These are phyloP conservation scores for Microchirus variegatus DNA, from an alignment of 2,797 vertebrate genomes.

Conservation along the genomic window DNA sequence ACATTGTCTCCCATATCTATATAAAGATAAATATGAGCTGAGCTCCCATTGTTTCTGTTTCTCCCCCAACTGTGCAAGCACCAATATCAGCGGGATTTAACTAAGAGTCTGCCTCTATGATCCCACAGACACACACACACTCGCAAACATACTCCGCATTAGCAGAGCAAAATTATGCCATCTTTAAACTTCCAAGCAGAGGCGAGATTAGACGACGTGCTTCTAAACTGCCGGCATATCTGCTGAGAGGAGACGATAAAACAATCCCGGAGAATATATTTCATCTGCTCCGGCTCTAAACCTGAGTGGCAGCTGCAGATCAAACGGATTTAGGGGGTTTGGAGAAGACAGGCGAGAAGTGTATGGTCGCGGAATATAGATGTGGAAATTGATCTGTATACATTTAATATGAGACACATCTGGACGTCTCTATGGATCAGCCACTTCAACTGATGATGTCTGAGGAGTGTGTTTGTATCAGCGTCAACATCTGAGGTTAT, in stretches of 20 bases:
- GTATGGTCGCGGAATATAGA: constrained; percentile 32
- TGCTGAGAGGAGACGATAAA: constrained; percentile 30
- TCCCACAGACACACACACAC: constrained; percentile 3
- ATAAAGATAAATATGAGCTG: constrained; percentile 17
- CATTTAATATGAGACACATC: constrained; percentile 31
- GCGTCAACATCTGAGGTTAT: too few relatives aligned
- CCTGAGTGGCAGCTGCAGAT: constrained; percentile 48
- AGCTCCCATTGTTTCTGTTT: not conserved
- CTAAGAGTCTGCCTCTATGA: too few relatives aligned
- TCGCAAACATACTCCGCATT: not conserved
- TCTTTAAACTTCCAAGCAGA: constrained; percentile 14
- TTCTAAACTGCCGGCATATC: constrained; percentile 24
- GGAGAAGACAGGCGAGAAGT: constrained; percentile 13
- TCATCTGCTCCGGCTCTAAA: constrained; percentile 27
- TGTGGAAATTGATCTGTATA: constrained; percentile 28
- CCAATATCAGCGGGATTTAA: constrained; percentile 31
- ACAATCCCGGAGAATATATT: constrained; percentile 22
- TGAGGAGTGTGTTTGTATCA: too few relatives aligned
- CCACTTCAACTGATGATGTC: not conserved
- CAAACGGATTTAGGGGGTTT: constrained; percentile 39
- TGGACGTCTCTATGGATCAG: constrained; percentile 9
- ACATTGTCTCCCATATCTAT: not conserved
- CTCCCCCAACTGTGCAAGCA: not conserved
- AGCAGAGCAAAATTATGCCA: constrained; percentile 18
- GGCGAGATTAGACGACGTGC: constrained; percentile 32